Evolutionary conservation across 2,113 vertebrate genomes (phyloP), one percentile per base, ranked within the genome.

Genomic region (Pterophyllum scalare): DNA sequence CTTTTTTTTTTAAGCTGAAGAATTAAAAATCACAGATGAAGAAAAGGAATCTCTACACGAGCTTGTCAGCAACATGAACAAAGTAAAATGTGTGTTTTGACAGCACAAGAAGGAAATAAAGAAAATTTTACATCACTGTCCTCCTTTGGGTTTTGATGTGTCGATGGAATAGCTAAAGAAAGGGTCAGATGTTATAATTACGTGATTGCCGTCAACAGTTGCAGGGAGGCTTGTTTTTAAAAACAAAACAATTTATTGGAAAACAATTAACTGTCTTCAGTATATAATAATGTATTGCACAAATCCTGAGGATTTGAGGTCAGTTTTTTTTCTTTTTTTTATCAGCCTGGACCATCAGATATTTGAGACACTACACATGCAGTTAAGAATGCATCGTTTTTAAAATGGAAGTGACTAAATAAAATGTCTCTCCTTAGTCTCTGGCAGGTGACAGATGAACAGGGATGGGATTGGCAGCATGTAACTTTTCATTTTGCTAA

Each of bases 81-180:
- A 89, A 91, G 88, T 78, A n/a, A 64, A 86, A 77, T 52, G 26
- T 33, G 75, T 79, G 89, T 87, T 89, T 81, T 80, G 88, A 90
- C 80, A 88, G 86, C 54, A 70, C 38, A 72, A 31, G 70, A n/a
- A 58, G 11, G 19, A 79, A 14, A 59, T 17, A 28, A 82, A 75
- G 15, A 22, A 14, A 58, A 62, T 81, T 80, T 76, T 76, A 59
- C 1, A 26, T 46, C 43, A 2, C 82, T 43, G 82, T 80, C 62
- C 26, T 56, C 60, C 60, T 79, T 76, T 15, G 13, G 49, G 31
- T 61, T 62, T 82, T 22, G 35, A 70, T 1, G 59, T 76, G 43
- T 33, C 83, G 89, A 86, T 79, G 79, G 76, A 49, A 56, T 59
- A 17, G 72, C 58, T 86, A 77, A 89, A 56, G 72, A 52, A 59